Percentiles rank a stretch among this genome's conserved stretches.
Conservation (phyloP, 2,113 vertebrate genomes). For the Notothenia rossii region DNA sequence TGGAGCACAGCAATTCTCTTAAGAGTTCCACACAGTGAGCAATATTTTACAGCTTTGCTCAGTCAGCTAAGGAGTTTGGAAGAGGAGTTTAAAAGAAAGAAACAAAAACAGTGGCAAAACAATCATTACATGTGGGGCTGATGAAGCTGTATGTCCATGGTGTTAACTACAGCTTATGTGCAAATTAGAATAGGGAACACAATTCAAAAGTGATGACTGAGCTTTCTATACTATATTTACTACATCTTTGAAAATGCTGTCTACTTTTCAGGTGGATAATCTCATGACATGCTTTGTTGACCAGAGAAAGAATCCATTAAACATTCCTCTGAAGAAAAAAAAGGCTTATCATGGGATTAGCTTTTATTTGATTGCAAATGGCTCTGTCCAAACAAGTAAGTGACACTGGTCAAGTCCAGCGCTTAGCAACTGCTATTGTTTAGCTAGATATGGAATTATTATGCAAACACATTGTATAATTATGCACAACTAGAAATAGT, state of each 20-base stretch:
- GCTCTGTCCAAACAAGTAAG: constrained; percentile 22
- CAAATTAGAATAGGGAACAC: background rate
- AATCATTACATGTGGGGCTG: background rate
- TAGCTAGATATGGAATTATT: constrained; percentile 49
- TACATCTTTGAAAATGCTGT: constrained; percentile 11
- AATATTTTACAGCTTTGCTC: constrained; percentile 37
- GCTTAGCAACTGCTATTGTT: constrained; percentile 34
- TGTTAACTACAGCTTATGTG: background rate
- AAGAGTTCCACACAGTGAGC: constrained; percentile 45
- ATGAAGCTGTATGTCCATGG: background rate
- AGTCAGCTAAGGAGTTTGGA: constrained; percentile 31
- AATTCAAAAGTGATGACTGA: constrained; percentile 1
- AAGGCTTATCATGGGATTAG: constrained; percentile 11
- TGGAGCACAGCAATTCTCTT: constrained; percentile 48
- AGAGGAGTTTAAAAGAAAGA: background rate
- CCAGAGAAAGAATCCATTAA: constrained; percentile 22
- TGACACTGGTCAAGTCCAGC: constrained; percentile 43
- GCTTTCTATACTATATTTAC: background rate
- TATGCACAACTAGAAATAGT: constrained; percentile 71
- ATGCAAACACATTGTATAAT: constrained; percentile 73
- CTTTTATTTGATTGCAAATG: constrained; percentile 21
- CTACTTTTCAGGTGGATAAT: background rate
- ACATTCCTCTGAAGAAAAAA: constrained; percentile 5
- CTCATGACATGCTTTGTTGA: constrained; percentile 18
- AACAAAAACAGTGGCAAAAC: constrained; percentile 5